Evolutionary conservation across 2,888 invertebrate species (phyloP).

Genomic region (Rhagophthalmus giganteus): DNA sequence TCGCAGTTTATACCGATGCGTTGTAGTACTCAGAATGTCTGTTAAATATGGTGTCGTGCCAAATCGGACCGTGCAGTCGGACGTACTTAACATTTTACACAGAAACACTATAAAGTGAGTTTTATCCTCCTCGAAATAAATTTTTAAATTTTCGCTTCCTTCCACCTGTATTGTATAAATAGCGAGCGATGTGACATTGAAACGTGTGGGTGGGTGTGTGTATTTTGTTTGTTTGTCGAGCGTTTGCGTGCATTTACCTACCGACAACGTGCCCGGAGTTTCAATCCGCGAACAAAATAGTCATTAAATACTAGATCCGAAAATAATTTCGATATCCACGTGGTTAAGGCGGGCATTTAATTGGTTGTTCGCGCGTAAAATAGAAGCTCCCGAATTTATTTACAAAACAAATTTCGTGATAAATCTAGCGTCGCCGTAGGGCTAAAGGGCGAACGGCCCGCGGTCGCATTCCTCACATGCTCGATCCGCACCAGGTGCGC

Average conservation of each 20-base stretch:
- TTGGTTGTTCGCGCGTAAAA: too few species aligned
- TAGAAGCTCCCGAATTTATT: too few species aligned
- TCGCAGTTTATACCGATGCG: constrained; percentile 31
- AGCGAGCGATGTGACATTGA: constrained; percentile 50
- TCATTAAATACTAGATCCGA: background rate
- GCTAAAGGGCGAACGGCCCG: constrained; percentile 27
- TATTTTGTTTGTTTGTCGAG: constrained; percentile 8
- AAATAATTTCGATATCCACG: constrained; percentile 2
- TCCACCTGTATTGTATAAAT: constrained; percentile 48
- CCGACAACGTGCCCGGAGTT: constrained; percentile 3
- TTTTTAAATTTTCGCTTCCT: constrained; percentile 36
- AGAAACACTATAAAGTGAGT: constrained; percentile 28
- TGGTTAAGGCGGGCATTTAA: background rate
- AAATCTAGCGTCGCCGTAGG: constrained; percentile 8
- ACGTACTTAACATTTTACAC: constrained; percentile 26
- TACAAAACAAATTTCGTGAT: background rate
- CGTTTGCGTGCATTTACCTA: constrained; percentile 2
- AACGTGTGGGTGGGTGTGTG: constrained; percentile 46
- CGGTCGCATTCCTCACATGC: constrained; percentile 26
- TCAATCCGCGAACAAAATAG: background rate
- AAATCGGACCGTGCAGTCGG: constrained; percentile 24
- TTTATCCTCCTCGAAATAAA: constrained; percentile 2
- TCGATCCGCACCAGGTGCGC: constrained; percentile 37
- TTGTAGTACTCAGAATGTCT: constrained; percentile 23
- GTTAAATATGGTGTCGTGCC: constrained; percentile 32